Evolutionary conservation across 2,888 invertebrate species (phyloP).

Genomic region (Sesia bembeciformis): DNA sequence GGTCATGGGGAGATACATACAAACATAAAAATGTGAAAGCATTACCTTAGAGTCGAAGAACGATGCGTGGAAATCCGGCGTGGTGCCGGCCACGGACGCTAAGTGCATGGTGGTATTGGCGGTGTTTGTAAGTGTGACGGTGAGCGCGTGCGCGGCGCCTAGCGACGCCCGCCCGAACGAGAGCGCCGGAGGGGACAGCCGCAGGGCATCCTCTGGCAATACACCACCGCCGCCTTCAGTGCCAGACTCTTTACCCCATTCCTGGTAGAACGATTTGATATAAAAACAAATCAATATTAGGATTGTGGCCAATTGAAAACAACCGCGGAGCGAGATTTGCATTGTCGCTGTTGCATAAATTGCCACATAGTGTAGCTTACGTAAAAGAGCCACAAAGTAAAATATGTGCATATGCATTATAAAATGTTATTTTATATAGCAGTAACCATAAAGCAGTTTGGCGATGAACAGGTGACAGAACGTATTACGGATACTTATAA

Average conservation of each 20-base stretch:
- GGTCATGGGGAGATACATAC: not conserved
- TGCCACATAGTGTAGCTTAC: too few relatives aligned
- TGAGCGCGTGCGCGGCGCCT: slow-evolving; percentile 89
- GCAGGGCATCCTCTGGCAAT: slow-evolving; percentile 30
- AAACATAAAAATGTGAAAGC: not conserved
- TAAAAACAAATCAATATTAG: not conserved
- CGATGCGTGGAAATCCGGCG: slow-evolving; percentile 96
- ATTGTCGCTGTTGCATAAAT: too few relatives aligned
- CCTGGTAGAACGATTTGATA: slow-evolving; percentile 19
- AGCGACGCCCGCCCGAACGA: slow-evolving; percentile 80
- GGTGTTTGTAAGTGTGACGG: slow-evolving; percentile 90
- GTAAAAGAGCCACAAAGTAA: too few relatives aligned
- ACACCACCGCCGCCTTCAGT: slow-evolving; percentile 11
- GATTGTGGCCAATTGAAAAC: too few relatives aligned
- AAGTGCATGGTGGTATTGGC: slow-evolving; percentile 93
- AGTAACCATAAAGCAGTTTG: too few relatives aligned
- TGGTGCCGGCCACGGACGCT: slow-evolving; percentile 94
- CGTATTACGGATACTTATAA: too few relatives aligned
- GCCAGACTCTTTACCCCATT: slow-evolving; percentile 37
- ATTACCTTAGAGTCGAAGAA: slow-evolving; percentile 93
- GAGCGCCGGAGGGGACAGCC: slow-evolving; percentile 64
- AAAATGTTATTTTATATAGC: too few relatives aligned
- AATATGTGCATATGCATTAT: too few relatives aligned
- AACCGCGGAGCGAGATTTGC: too few relatives aligned
- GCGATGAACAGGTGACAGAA: too few relatives aligned